Conservation (phyloP, 2,888 invertebrate species). For the Pheosia gnoma region DNA sequence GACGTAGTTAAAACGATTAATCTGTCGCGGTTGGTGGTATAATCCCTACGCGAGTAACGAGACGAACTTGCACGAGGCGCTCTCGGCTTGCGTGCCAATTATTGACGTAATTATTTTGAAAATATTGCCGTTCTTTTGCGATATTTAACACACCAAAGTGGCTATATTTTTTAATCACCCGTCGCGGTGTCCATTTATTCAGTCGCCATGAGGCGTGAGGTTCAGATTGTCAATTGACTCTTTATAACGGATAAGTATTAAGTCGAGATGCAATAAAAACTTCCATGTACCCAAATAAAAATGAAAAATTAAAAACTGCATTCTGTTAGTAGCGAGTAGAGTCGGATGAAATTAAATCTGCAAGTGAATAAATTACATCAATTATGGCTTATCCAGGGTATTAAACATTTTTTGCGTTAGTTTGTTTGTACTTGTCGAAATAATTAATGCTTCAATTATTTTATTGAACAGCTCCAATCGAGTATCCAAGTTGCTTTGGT, state of each 20-base stretch:
- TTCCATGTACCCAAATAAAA: slow-evolving; percentile 21
- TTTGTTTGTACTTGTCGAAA: slow-evolving; percentile 29
- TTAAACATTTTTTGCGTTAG: slow-evolving; percentile 31
- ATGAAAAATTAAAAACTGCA: slow-evolving; percentile 9
- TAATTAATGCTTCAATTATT: slow-evolving; percentile 35
- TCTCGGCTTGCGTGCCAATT: slow-evolving; percentile 77
- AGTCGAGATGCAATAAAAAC: slow-evolving; percentile 32
- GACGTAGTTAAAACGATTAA: slow-evolving; percentile 81
- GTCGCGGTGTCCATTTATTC: slow-evolving; percentile 58
- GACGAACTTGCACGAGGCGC: slow-evolving; percentile 63
- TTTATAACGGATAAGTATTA: slow-evolving; percentile 54
- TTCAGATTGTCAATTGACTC: slow-evolving; percentile 71
- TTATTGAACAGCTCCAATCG: slow-evolving; percentile 35
- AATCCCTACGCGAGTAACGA: slow-evolving; percentile 75
- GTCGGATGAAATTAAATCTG: slow-evolving; percentile 18
- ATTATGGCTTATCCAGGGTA: slow-evolving; percentile 21
- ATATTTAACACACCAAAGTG: slow-evolving; percentile 73
- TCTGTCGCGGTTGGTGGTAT: slow-evolving; percentile 81
- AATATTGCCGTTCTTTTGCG: slow-evolving; percentile 76
- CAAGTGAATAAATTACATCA: slow-evolving; percentile 27
- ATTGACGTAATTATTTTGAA: slow-evolving; percentile 83
- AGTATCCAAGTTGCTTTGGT: slow-evolving; percentile 26
- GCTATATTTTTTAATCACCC: slow-evolving; percentile 73
- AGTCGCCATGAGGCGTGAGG: slow-evolving; percentile 49
- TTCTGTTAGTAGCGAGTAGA: slow-evolving; percentile 11